Base-by-base conservation (phyloP, 2,888 invertebrate species). In the Eristalis intricaria region DNA sequence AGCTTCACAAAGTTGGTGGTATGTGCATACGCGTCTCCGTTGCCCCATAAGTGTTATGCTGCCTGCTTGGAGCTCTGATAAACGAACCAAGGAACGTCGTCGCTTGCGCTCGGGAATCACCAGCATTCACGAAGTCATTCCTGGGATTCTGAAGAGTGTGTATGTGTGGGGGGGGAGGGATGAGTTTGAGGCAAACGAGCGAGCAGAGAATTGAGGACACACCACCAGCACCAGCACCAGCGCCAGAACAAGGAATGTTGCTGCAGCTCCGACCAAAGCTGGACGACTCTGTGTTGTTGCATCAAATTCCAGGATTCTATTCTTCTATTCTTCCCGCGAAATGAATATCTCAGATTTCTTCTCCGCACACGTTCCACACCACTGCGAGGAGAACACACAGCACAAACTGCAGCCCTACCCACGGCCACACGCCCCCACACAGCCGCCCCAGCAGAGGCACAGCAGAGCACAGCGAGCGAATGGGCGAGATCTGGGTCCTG, bases 311-410 rank as follows among this genome's bases (percentile, higher is more conserved):
- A 40, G 73, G 63, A 23, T 73, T 32, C 43, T 66, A 38, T 50
- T 40, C 13, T 29, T 63, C 58, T 80, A 76, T 76, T 77, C 74
- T 83, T 84, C 32, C 22, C 79, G 84, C 64, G 76, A 69, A 80
- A 73, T 38, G 84, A 84, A 84, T 76, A 80, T 76, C 80, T 76
- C 60, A 80, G 84, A 87, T 87, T 84, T 87, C 79, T 76, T 50
- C 50, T 1, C 50, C 50, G 60, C 80, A 68, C 87, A 87, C 84
- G 79, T 84, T 84, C 19, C 56, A 5, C 32, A 29, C 19, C 68
- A 84, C 77, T 84, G 19, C 15, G 15, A 15, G 8, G 11, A 10
- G 2, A 13, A 61, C 29, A 22, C 43, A 32, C 60, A 40, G 22
- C 7, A 40, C 43, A 50, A 26, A 70, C 13, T 26, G n/a, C 1